These are phyloP conservation scores for Tetranychus truncatus DNA, from an alignment of 2,888 invertebrate species.

Conservation along the genomic window DNA sequence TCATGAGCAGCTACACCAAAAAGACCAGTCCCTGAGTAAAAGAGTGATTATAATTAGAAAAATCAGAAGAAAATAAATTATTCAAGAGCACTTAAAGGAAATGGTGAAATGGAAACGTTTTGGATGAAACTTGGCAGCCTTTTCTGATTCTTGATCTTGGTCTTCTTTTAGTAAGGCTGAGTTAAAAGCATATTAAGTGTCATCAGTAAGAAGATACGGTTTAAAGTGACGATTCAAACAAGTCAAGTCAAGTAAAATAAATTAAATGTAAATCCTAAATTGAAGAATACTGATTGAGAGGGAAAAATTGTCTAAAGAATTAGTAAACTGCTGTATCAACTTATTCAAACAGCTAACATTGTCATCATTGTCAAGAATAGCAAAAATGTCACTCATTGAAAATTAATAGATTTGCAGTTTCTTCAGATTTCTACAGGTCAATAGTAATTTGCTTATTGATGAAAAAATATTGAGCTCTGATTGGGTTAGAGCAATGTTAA, in stretches of 20 bases:
- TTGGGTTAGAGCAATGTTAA: too few species aligned
- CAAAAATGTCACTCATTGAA: not conserved
- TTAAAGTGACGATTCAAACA: too few species aligned
- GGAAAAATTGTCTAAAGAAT: not conserved
- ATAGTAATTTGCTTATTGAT: not conserved
- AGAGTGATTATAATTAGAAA: not conserved
- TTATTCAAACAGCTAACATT: not conserved
- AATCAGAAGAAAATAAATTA: not conserved
- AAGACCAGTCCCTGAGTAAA: conserved; percentile 13
- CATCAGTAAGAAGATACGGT: too few species aligned
- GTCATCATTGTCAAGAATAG: not conserved
- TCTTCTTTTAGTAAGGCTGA: too few species aligned
- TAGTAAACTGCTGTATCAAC: not conserved
- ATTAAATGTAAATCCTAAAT: not conserved
- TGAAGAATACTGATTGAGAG: not conserved
- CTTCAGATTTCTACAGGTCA: not conserved
- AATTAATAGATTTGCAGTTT: not conserved
- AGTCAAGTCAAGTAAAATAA: not conserved
- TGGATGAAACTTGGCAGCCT: not conserved
- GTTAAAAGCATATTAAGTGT: too few species aligned
- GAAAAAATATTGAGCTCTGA: not conserved
- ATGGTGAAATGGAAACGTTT: not conserved
- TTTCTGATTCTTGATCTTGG: not conserved
- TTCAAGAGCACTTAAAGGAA: not conserved
- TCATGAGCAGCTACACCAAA: conserved; percentile 42